phyloP scores from a whole-genome alignment of 2,113 vertebrate genomes.

The Pipa parva region DNA sequence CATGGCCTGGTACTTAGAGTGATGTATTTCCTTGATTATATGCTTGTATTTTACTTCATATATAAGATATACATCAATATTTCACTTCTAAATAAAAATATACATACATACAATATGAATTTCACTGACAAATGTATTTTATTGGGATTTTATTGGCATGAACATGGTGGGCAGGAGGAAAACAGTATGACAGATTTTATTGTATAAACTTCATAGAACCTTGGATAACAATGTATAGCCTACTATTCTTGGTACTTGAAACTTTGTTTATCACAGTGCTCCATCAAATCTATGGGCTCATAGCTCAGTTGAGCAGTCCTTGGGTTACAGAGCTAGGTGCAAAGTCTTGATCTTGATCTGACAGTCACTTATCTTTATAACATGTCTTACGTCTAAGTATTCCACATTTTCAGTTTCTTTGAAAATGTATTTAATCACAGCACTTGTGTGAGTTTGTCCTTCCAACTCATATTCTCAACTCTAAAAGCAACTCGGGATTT shows the following conservation, averaged over 20 bases:
- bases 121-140: too few relatives aligned
- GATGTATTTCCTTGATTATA: too few relatives aligned
- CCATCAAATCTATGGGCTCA: background rate
- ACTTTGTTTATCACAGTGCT: background rate
- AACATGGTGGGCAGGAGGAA: too few relatives aligned
- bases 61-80: too few relatives aligned
- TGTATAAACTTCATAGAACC: too few relatives aligned
- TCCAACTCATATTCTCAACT: conserved; percentile 14
- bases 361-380: conserved; percentile 10
- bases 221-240: too few relatives aligned
- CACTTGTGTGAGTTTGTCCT: conserved; percentile 13
- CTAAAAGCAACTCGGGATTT: conserved; percentile 27
- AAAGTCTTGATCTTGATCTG: background rate
- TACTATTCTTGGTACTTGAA: background rate
- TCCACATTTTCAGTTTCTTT: conserved; percentile 17
- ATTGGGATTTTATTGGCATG: too few relatives aligned
- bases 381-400: conserved; percentile 14
- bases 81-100: too few relatives aligned
- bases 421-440: conserved; percentile 23
- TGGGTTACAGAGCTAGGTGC: background rate
- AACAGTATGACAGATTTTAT: too few relatives aligned
- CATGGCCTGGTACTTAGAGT: too few relatives aligned
- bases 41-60: too few relatives aligned
- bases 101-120: too few relatives aligned
- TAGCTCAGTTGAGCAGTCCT: background rate